Evolutionary conservation across 1,140 invertebrate species (phyloP).

Genomic region (Meloidogyne exigua): DNA sequence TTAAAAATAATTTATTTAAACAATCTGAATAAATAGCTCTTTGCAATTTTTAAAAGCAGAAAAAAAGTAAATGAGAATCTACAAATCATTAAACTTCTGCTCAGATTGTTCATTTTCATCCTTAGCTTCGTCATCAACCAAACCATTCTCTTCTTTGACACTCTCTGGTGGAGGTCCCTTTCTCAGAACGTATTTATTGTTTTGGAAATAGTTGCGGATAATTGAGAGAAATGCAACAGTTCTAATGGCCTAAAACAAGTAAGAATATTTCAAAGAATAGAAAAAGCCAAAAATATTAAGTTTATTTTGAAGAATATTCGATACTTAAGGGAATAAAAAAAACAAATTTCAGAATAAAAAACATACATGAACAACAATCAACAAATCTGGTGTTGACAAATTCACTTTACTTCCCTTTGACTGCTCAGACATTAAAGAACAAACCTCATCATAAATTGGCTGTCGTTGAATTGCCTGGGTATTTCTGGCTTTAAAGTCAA

Average conservation of each 20-base stretch:
- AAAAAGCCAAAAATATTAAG: no score
- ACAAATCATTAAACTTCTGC: no score
- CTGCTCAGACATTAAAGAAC: not conserved
- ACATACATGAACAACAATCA: constrained; percentile 22
- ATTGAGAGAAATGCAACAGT: constrained; percentile 23
- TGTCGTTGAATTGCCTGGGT: constrained; percentile 16
- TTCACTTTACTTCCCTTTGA: constrained; percentile 15
- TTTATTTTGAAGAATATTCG: no score
- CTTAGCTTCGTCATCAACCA: not conserved
- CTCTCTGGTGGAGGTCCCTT: not conserved
- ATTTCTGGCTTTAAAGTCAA: constrained; percentile 21
- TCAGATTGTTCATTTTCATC: not conserved
- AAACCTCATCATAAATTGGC: constrained; percentile 14
- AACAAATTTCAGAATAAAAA: not conserved
- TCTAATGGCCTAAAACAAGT: constrained; percentile 9
- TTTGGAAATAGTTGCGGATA: constrained; percentile 14
- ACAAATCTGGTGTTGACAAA: constrained; percentile 15
- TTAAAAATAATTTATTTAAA: no score
- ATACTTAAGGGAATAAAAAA: not conserved
- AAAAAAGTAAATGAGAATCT: no score
- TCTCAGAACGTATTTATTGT: constrained; percentile 11
- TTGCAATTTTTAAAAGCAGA: no score
- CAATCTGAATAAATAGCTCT: no score
- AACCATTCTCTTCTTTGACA: not conserved
- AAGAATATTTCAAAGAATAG: no score